Percentiles rank a stretch among this genome's conserved stretches.
These are phyloP conservation scores for Pontoporia blainvillei DNA, from an alignment of 2,113 vertebrate species.

Conservation along the genomic window DNA sequence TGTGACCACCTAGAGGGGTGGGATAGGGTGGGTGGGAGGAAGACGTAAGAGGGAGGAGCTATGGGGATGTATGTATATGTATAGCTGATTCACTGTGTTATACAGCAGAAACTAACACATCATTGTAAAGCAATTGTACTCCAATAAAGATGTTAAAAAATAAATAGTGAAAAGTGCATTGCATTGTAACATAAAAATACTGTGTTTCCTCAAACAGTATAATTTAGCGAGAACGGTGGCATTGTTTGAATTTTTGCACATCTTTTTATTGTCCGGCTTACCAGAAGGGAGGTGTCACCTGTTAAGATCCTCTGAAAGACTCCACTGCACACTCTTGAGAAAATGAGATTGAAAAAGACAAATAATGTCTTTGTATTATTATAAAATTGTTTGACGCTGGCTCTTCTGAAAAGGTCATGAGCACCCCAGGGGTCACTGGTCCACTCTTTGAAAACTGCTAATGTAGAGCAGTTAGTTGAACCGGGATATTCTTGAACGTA, in stretches of 20 bases:
- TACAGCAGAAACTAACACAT: too few species aligned
- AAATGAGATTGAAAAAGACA: constrained; percentile 11
- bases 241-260: not conserved
- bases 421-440: not conserved
- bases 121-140: too few species aligned
- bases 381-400: not conserved
- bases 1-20: too few species aligned
- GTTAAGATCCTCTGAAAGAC: not conserved
- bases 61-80: too few species aligned
- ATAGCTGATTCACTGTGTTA: too few species aligned
- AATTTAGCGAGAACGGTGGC: not conserved
- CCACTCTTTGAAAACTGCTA: not conserved
- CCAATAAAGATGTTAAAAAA: too few species aligned
- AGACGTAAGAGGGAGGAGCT: too few species aligned
- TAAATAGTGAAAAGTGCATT: not conserved
- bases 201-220: not conserved
- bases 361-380: not conserved
- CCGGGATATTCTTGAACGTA: not conserved
- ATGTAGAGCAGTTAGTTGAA: not conserved
- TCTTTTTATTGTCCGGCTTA: not conserved
- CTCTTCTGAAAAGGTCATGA: not conserved
- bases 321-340: not conserved
- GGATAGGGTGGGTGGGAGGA: too few species aligned
- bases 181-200: not conserved
- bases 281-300: not conserved